Percentiles rank a stretch among this genome's conserved stretches.
Conservation (phyloP, 2,797 vertebrate genomes). For the Notolepis coatsorum region DNA sequence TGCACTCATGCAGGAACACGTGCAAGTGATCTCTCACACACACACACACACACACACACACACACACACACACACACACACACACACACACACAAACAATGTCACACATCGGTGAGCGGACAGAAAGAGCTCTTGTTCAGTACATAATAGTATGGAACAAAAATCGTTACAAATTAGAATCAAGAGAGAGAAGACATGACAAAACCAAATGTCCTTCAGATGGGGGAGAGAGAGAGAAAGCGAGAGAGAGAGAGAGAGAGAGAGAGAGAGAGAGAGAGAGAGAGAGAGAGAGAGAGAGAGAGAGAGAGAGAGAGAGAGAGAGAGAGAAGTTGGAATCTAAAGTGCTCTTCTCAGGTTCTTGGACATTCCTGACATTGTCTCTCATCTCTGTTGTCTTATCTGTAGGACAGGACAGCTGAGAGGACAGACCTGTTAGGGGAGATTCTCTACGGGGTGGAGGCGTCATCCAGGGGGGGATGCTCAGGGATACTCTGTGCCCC, state of each 20-base stretch:
- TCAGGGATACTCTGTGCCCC: background rate
- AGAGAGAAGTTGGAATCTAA: slow-evolving; percentile 15
- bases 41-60: background rate
- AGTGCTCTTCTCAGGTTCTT: slow-evolving; percentile 9
- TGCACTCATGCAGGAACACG: slow-evolving; percentile 13
- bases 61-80: slow-evolving; percentile 17
- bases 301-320: background rate
- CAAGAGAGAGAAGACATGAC: background rate
- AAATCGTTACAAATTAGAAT: slow-evolving; percentile 28
- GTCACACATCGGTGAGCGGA: slow-evolving; percentile 51
- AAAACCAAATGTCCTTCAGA: background rate
- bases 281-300: background rate
- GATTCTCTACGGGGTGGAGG: background rate
- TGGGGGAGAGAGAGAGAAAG: slow-evolving; percentile 8
- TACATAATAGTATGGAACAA: slow-evolving; percentile 27
- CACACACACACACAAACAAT: slow-evolving; percentile 16
- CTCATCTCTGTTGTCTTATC: slow-evolving; percentile 21
- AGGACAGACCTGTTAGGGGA: slow-evolving; percentile 51
- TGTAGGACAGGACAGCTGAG: slow-evolving; percentile 28
- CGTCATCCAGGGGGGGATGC: background rate
- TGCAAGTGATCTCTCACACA: slow-evolving; percentile 38
- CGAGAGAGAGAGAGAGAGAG: background rate
- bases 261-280: background rate
- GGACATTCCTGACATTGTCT: slow-evolving; percentile 45
- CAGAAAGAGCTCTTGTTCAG: slow-evolving; percentile 54